Conservation (phyloP, 2,888 invertebrate genomes). For the Cantharis lateralis region DNA sequence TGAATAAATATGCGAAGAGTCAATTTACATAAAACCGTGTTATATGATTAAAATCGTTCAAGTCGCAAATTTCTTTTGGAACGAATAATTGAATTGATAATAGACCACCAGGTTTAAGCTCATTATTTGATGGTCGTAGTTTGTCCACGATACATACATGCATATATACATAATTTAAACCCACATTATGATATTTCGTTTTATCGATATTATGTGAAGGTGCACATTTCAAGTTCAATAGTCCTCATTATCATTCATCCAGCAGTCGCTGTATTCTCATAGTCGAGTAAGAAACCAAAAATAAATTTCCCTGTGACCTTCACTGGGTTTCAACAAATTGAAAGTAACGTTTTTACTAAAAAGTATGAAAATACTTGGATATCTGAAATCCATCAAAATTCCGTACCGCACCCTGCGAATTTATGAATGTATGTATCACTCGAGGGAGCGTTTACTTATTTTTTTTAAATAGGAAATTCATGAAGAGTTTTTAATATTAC, state of each 20-base stretch:
- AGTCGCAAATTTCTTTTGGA: not conserved
- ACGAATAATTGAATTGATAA: not conserved
- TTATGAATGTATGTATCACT: not conserved
- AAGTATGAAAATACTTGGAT: not conserved
- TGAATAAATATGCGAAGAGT: not conserved
- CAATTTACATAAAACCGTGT: not conserved
- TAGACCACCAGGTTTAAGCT: not conserved
- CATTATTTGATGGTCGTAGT: not conserved
- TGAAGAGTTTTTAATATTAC: too few species aligned
- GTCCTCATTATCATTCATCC: not conserved
- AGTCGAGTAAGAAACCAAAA: not conserved
- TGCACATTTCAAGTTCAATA: not conserved
- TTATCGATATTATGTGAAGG: not conserved
- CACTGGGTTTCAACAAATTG: not conserved
- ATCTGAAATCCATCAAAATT: not conserved
- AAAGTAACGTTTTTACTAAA: not conserved
- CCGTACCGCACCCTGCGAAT: not conserved
- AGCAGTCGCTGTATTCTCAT: not conserved
- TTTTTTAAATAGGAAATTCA: not conserved
- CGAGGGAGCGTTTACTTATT: not conserved
- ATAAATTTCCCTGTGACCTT: not conserved
- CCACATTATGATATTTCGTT: not conserved
- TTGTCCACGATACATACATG: not conserved
- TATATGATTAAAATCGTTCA: not conserved
- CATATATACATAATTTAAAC: not conserved